Evolutionary conservation across 1,140 invertebrate species (phyloP), one percentile per base, ranked within the genome.

Genomic region (Zelostemma sp.): DNA sequence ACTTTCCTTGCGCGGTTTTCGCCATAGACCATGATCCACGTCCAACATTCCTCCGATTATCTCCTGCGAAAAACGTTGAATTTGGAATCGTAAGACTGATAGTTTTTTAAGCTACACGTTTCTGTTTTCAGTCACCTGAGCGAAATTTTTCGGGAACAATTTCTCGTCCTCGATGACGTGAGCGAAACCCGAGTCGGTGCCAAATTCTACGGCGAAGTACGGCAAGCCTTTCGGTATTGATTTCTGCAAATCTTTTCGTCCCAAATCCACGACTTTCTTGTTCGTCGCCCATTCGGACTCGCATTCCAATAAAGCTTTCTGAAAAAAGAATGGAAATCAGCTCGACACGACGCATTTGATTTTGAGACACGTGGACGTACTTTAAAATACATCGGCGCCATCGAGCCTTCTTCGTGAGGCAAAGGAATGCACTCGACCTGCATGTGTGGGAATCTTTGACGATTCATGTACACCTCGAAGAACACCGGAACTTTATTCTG

Each of bases 131-230:
- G n/a, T n/a, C n/a, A 95, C 95, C 87, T 95, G 91, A 33, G 94
- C 97, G 90, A 99, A 99, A 86, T 95, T 94, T 41, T 78, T 85
- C 0, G 96, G 93, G 86, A 99, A 99, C 21, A 90, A 77, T 57
- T 90, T 86, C 80, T 97, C 93, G 85, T 99, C 94, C 86, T 99
- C 97, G 76, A 99, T 97, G 0, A 98, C 93, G 86, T 99, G 97
- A 56, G 95, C 97, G 86, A 93, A 99, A 1, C 97, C 97, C 35
- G 89, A 88, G 47, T 95, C 89, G 83, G 90, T 89, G 19, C 95
- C 97, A 89, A 99, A 99, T 83, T 96, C 91, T 0, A 99, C 92
- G 86, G 90, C 90, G 84, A 99, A 97, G 81, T 99, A 99, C 0
- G 97, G 92, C 51, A 99, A 89, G 3, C 95, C 96, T 86, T 97